phyloP scores from a whole-genome alignment of 2,113 vertebrate genomes.

The Spea bombifrons region DNA sequence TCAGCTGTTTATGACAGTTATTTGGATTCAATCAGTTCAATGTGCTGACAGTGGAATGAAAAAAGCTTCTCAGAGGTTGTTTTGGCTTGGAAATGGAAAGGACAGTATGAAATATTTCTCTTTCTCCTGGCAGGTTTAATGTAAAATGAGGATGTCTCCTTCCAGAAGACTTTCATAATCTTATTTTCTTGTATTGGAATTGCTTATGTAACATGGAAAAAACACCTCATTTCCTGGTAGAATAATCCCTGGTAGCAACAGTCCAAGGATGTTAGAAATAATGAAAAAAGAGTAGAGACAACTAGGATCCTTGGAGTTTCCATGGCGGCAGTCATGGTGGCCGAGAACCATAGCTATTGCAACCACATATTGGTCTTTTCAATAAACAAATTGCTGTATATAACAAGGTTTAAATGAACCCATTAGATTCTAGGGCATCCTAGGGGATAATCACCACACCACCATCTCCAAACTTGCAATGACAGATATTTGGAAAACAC shows the following conservation, averaged over 20 bases:
- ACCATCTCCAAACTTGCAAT: too few relatives aligned
- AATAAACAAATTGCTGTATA: too few relatives aligned
- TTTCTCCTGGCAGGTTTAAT: slow-evolving; percentile 17
- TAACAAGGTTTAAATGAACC: too few relatives aligned
- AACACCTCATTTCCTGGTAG: slow-evolving; percentile 3
- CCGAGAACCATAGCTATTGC: too few relatives aligned
- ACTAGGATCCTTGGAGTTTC: too few relatives aligned
- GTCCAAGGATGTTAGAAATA: neutral
- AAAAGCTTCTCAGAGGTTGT: neutral
- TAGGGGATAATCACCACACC: too few relatives aligned
- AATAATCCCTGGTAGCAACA: neutral
- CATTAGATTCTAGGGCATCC: too few relatives aligned
- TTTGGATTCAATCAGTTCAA: slow-evolving; percentile 17
- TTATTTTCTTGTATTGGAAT: slow-evolving; percentile 11
- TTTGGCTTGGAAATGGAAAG: slow-evolving; percentile 16
- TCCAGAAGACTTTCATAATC: neutral
- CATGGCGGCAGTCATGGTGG: too few relatives aligned
- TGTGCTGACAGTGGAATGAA: slow-evolving; percentile 5
- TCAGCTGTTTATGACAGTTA: slow-evolving; percentile 16
- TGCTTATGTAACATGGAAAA: slow-evolving; percentile 23
- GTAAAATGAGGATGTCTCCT: slow-evolving; percentile 31
- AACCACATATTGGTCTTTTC: too few relatives aligned
- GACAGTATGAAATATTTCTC: slow-evolving; percentile 23
- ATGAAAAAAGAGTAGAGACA: too few relatives aligned
- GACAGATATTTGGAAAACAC: too few relatives aligned